A percentile compares a stretch with the other conserved stretches of the same genome.
Evolutionary conservation across 2,888 invertebrate genomes (phyloP).

Genomic region (Diarsia brunnea): DNA sequence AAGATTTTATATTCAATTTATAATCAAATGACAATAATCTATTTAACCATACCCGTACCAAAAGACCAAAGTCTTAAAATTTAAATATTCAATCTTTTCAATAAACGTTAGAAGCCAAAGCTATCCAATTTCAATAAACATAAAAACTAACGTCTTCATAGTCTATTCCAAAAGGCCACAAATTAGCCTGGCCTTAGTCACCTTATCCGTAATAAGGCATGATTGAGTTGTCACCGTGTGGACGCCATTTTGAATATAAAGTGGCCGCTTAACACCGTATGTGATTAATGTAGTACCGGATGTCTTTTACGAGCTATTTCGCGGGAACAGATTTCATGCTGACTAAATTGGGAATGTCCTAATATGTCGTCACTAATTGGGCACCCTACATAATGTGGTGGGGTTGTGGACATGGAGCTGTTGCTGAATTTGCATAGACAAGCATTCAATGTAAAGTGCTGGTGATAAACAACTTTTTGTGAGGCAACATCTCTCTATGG

Average conservation of each 20-base stretch:
- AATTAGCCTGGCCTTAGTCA: slow-evolving; percentile 72
- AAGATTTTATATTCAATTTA: slow-evolving; percentile 14
- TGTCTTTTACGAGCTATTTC: slow-evolving; percentile 82
- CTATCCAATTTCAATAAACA: slow-evolving; percentile 63
- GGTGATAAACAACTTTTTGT: slow-evolving; percentile 54
- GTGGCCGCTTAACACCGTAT: slow-evolving; percentile 80
- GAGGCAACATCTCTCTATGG: too few species aligned
- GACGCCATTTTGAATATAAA: slow-evolving; percentile 83
- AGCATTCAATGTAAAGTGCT: slow-evolving; percentile 57
- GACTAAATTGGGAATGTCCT: slow-evolving; percentile 74
- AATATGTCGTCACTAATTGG: slow-evolving; percentile 75
- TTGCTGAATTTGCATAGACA: slow-evolving; percentile 54
- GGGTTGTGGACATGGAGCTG: slow-evolving; percentile 39
- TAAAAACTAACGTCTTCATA: slow-evolving; percentile 64
- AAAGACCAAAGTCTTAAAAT: slow-evolving; percentile 39
- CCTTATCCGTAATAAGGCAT: slow-evolving; percentile 71
- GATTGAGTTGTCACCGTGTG: slow-evolving; percentile 86
- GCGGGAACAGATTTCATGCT: slow-evolving; percentile 73
- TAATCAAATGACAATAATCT: slow-evolving; percentile 31
- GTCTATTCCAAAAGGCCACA: slow-evolving; percentile 62
- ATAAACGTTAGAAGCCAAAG: slow-evolving; percentile 35
- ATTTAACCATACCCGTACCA: slow-evolving; percentile 28
- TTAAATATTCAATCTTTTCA: slow-evolving; percentile 45
- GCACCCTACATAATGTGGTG: slow-evolving; percentile 67
- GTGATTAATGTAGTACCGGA: slow-evolving; percentile 81